Evolutionary conservation across 2,797 vertebrate species (phyloP), one percentile per base, ranked within the genome.

Genomic region (Spondyliosoma cantharus): DNA sequence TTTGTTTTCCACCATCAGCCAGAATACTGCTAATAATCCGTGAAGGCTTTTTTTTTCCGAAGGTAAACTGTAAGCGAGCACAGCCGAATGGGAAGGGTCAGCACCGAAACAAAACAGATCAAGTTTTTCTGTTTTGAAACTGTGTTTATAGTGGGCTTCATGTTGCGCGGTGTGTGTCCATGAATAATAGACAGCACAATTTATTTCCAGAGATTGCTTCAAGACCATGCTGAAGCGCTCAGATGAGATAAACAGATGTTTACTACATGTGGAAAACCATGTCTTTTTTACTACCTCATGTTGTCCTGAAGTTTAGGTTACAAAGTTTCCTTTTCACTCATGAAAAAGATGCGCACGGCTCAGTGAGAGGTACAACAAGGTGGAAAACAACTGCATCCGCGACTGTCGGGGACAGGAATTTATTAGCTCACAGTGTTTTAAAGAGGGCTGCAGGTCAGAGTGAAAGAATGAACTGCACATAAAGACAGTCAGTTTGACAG

Each of bases 221-320:
- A 78, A 75, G 78, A 86, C 85, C 25, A n/a, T 46, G 62, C 59
- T 64, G 69, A 80, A 71, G 76, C 67, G 67, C 74, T 74, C 94
- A 94, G 89, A 95, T 95, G 95, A 95, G 94, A 96, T 95, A 95
- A 96, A 95, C 94, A 95, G 92, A 96, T 93, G 93, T 92, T 88
- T 76, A 87, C 90, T 92, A 89, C 91, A 71, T 78, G 93, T 94
- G 94, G 94, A 95, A 95, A 92, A 72, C 46, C 25, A 57, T 24
- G 16, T 54, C 67, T 76, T 74, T 54, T 75, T 65, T 24, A 70
- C 22, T 58, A 22, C 46, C 19, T 54, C 43, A 19, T 60, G 25
- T 71, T 46, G 9, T 27, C 48, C 25, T 76, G 17, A 72, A 52
- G 78, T 84, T 81, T 56, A 66, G 53, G 37, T 85, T 86, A 49